Conservation (phyloP, 2,888 invertebrate species). For the Phortica okadai region DNA sequence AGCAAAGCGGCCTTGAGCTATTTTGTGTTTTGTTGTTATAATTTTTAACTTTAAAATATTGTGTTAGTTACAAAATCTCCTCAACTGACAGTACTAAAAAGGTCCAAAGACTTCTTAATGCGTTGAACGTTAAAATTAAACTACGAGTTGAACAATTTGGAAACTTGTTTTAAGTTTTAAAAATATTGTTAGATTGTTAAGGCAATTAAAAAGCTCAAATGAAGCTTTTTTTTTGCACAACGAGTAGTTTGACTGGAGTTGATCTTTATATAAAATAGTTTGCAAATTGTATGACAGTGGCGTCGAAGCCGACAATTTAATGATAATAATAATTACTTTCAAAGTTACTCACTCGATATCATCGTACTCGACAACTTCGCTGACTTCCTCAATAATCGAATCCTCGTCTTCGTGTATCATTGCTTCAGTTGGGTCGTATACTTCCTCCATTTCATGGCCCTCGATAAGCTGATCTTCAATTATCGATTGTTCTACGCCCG, state of each 20-base stretch:
- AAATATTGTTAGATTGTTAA: neutral
- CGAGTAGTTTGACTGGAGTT: neutral
- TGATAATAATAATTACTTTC: neutral
- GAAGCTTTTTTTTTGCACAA: neutral
- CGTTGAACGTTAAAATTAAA: neutral
- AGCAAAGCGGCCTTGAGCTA: too few relatives aligned
- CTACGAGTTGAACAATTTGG: neutral
- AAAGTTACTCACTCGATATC: slow-evolving; percentile 53
- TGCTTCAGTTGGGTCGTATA: slow-evolving; percentile 43
- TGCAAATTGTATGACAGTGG: neutral
- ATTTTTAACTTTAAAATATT: too few relatives aligned
- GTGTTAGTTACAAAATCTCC: too few relatives aligned
- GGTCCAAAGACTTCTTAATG: neutral
- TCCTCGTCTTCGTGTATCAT: slow-evolving; percentile 51
- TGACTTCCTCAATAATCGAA: slow-evolving; percentile 58
- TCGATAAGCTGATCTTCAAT: slow-evolving; percentile 34
- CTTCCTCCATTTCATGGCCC: slow-evolving; percentile 35
- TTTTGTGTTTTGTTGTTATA: too few relatives aligned
- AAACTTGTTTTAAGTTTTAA: neutral
- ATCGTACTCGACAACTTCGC: slow-evolving; percentile 53
- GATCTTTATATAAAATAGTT: neutral
- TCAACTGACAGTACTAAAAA: too few relatives aligned
- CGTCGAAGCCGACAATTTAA: neutral
- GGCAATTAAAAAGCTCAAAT: neutral
- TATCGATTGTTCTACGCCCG: slow-evolving; percentile 19